Base-by-base conservation (phyloP, 2,113 vertebrate genomes). In the Haliaeetus leucogaster region DNA sequence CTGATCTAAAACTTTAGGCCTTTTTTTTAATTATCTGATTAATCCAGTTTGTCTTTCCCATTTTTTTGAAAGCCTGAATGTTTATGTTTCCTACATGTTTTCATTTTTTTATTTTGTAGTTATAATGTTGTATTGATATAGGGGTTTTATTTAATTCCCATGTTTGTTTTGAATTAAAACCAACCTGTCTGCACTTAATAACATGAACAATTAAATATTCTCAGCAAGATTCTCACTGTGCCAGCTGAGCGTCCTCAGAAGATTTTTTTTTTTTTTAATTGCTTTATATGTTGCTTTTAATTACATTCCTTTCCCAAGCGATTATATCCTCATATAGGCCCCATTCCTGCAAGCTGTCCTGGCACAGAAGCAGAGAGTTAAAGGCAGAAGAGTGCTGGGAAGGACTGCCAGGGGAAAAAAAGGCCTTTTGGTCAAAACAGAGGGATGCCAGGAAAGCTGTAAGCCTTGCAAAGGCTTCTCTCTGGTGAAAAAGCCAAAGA, bases 261-360 rank as follows among this genome's bases (percentile, higher is more conserved):
- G 94, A 50, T 55, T 72, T 76, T 86, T 92, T 38, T 38, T 38
- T 16, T 91, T 87, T 88, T 67, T 3, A 94, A 84, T 94, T 94
- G 65, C 80, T 93, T 93, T 94, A 66, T 91, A 74, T 97, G 89
- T 93, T 97, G 53, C 73, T 93, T 95, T 97, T 97, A 97, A 97
- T 97, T 95, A 96, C 93, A 96, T 95, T 97, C 95, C 89, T 96
- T 96, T 97, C 90, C 96, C 94, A 97, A 95, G 92, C 5, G 19
- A 97, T 97, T 96, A 91, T 82, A 95, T 87, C 66, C 95, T 89
- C 48, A 50, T 72, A 76, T 50, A 96, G 73, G 96, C 71, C 73
- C 56, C 81, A 85, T 84, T 95, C 91, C 95, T 97, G 89, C 91
- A 91, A 97, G 93, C 91, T 91, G 82, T 95, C 70, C 93, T 97